Evolutionary conservation across 2,888 invertebrate genomes (phyloP).

Genomic region (Tetragnatha montana): DNA sequence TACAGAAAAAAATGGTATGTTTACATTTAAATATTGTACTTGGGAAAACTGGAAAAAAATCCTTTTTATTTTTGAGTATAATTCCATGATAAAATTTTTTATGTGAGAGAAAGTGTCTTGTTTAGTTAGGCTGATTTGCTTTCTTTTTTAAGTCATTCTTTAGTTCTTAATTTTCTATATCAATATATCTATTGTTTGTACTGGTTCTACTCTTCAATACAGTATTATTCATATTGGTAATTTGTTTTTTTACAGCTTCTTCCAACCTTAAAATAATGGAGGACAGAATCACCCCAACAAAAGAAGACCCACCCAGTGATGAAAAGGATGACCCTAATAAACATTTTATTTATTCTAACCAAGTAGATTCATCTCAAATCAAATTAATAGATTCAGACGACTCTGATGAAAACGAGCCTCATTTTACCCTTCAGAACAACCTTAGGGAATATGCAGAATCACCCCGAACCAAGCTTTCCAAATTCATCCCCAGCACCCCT

Average conservation of each 20-base stretch:
- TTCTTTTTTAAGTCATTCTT: neutral
- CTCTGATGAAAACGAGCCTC: conserved; percentile 6
- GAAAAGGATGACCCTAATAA: conserved; percentile 65
- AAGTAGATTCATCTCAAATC: conserved; percentile 7
- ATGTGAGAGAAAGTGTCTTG: no score
- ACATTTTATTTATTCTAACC: conserved; percentile 20
- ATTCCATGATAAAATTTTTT: no score
- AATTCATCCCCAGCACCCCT: conserved; percentile 55
- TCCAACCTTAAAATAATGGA: conserved; percentile 14
- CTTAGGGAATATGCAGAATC: conserved; percentile 50
- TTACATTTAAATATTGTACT: no score
- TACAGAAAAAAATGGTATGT: no score
- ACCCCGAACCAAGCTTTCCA: conserved; percentile 58
- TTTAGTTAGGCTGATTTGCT: no score
- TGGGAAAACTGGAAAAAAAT: no score
- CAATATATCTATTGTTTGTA: neutral
- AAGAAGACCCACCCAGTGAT: conserved; percentile 37
- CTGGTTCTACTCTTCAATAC: neutral
- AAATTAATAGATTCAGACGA: conserved; percentile 39
- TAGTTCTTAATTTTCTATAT: neutral
- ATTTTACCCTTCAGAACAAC: conserved; percentile 12
- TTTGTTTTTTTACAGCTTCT: conserved; percentile 37
- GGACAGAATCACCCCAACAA: neutral
- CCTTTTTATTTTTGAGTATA: no score
- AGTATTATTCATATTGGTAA: neutral